Conservation (phyloP, 1,140 invertebrate species). For the Leptopilina boulardi region DNA sequence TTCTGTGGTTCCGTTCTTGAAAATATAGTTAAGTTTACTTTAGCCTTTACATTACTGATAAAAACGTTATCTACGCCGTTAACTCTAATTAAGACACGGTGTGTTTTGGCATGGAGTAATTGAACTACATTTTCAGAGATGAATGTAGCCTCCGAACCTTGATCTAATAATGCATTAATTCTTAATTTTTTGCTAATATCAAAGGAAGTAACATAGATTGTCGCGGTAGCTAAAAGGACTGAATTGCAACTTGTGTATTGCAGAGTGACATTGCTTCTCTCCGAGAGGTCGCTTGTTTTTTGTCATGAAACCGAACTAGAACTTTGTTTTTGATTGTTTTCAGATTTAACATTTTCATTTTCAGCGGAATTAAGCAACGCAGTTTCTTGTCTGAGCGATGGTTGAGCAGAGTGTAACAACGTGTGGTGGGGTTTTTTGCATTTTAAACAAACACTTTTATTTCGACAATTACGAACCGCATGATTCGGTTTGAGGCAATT, state of each 20-base stretch:
- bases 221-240: neutral
- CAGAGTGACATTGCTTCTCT: neutral
- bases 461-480: neutral
- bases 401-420: neutral
- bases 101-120: neutral
- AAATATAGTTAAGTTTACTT: neutral
- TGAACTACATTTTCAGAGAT: slow-evolving; percentile 18
- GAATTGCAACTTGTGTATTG: neutral
- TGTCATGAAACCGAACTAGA: slow-evolving; percentile 8
- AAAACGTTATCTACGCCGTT: neutral
- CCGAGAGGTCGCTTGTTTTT: neutral
- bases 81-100: neutral
- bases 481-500: slow-evolving; percentile 31
- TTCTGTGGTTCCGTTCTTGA: neutral
- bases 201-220: slow-evolving; percentile 13
- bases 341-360: neutral
- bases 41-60: neutral
- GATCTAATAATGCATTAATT: too few relatives aligned
- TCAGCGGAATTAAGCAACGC: neutral
- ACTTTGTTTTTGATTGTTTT: neutral
- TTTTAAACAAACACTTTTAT: slow-evolving; percentile 3
- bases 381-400: neutral
- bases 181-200: too few relatives aligned
- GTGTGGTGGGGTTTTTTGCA: slow-evolving; percentile 36
- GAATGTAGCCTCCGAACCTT: slow-evolving; percentile 37